Evolutionary conservation across 2,797 vertebrate genomes (phyloP).

Genomic region (Odontamblyopus lacepedii): DNA sequence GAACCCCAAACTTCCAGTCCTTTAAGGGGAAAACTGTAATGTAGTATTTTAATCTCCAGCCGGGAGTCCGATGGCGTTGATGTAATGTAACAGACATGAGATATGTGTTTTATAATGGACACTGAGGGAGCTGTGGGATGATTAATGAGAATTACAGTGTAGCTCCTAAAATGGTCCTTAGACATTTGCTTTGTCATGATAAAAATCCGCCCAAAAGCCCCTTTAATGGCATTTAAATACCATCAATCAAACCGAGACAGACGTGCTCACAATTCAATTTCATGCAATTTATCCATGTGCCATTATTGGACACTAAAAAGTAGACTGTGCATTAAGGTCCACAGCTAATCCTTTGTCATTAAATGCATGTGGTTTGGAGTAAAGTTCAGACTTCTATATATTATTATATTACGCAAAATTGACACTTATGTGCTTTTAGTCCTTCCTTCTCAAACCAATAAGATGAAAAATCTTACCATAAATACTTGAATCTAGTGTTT

Average conservation of each 20-base stretch:
- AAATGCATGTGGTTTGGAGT: too few species aligned
- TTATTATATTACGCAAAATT: too few species aligned
- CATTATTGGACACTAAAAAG: background rate
- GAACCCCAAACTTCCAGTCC: background rate
- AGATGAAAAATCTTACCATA: too few species aligned
- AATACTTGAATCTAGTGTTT: too few species aligned
- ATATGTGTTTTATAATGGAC: background rate
- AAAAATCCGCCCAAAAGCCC: background rate
- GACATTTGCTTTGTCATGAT: conserved; percentile 9
- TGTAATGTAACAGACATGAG: background rate
- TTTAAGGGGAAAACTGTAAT: background rate
- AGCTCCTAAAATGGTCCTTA: background rate
- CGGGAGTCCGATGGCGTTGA: background rate
- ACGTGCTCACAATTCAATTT: background rate
- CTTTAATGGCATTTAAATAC: background rate
- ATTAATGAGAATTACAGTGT: conserved; percentile 1
- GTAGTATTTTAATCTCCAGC: background rate
- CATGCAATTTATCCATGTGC: background rate
- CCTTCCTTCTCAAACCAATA: too few species aligned
- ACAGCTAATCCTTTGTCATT: too few species aligned
- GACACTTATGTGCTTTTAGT: too few species aligned
- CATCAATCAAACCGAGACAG: background rate
- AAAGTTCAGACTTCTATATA: too few species aligned
- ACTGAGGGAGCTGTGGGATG: background rate
- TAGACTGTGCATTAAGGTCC: background rate